A percentile compares a stretch with the other conserved stretches of the same genome.
Evolutionary conservation across 1,140 invertebrate species (phyloP).

Genomic region (Drosophila grimshawi): DNA sequence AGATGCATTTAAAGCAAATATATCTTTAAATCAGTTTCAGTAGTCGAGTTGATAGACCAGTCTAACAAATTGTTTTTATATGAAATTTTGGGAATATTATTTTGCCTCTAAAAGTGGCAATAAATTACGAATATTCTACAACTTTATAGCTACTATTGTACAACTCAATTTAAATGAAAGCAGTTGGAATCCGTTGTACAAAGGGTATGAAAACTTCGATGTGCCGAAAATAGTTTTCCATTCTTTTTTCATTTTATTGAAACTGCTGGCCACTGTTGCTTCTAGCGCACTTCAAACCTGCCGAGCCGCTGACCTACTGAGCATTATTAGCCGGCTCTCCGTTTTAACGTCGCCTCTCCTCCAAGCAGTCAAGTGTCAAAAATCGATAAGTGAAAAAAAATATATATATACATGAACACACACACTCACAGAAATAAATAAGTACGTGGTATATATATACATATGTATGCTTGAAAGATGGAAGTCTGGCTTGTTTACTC

Average conservation of each 20-base stretch:
- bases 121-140: too few relatives aligned
- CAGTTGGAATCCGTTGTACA: too few relatives aligned
- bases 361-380: slow-evolving; percentile 61
- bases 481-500: slow-evolving; percentile 44
- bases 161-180: too few relatives aligned
- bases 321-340: slow-evolving; percentile 75
- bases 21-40: too few relatives aligned
- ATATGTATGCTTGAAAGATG: slow-evolving; percentile 4
- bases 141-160: too few relatives aligned
- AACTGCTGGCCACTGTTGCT: slow-evolving; percentile 72
- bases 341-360: slow-evolving; percentile 18
- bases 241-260: slow-evolving; percentile 40
- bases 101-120: too few relatives aligned
- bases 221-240: neutral
- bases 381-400: slow-evolving; percentile 67
- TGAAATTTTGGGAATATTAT: too few relatives aligned
- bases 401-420: slow-evolving; percentile 6
- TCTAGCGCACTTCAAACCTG: slow-evolving; percentile 75
- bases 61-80: too few relatives aligned
- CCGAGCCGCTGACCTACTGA: slow-evolving; percentile 72
- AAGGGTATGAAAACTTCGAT: neutral
- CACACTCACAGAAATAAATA: slow-evolving; percentile 1
- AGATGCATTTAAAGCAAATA: too few relatives aligned
- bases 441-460: too few relatives aligned
- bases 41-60: too few relatives aligned